phyloP scores from a whole-genome alignment of 2,888 invertebrate species.

The Polydesmus complanatus region DNA sequence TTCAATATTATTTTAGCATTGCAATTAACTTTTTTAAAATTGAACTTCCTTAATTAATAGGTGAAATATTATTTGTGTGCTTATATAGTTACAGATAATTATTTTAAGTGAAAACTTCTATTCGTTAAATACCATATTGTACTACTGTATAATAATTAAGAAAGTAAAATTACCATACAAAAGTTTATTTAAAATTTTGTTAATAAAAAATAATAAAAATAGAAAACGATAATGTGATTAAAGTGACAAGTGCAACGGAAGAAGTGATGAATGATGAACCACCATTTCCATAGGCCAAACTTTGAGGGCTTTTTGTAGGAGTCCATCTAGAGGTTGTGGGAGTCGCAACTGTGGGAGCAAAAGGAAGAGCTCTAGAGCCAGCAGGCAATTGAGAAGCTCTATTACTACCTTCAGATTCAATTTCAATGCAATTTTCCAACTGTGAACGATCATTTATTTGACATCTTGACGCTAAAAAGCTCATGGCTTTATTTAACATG shows the following conservation, averaged over 20 bases:
- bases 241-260: neutral
- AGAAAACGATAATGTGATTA: neutral
- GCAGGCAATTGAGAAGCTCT: neutral
- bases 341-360: neutral
- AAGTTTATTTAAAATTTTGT: too few species aligned
- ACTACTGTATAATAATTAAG: too few species aligned
- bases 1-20: too few species aligned
- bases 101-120: too few species aligned
- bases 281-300: conserved; percentile 12
- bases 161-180: too few species aligned
- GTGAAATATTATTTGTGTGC: too few species aligned
- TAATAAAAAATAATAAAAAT: neutral
- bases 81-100: too few species aligned
- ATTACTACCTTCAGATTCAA: conserved; percentile 4
- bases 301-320: conserved; percentile 11
- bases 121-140: too few species aligned
- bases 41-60: too few species aligned
- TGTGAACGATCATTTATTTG: conserved; percentile 3
- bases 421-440: conserved; percentile 3
- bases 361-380: conserved; percentile 4
- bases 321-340: neutral
- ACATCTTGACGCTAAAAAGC: conserved; percentile 11
- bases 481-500: conserved; percentile 14
- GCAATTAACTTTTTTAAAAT: too few species aligned
- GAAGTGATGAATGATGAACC: neutral